These are phyloP conservation scores for Gymnopithys bicolor DNA, from an alignment of 2,797 vertebrate species.

Conservation along the genomic window DNA sequence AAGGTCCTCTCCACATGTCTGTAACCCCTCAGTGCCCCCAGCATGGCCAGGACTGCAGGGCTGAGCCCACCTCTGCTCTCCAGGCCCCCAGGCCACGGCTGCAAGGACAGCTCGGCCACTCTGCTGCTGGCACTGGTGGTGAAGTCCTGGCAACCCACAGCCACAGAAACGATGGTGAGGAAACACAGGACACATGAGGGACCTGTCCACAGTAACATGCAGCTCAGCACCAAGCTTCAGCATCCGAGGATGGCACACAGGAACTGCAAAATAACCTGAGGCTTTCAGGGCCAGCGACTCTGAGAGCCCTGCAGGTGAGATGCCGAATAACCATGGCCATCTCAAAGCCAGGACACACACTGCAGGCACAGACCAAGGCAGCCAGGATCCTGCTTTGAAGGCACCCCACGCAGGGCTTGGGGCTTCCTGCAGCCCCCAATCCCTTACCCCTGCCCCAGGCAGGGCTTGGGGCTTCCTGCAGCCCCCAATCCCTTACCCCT, in stretches of 20 bases:
- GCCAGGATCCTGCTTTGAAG: rapidly evolving
- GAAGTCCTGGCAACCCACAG: neutral
- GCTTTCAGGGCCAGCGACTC: neutral
- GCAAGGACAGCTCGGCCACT: neutral
- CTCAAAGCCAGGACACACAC: neutral
- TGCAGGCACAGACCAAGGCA: rapidly evolving
- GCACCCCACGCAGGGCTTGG: neutral
- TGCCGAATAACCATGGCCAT: rapidly evolving
- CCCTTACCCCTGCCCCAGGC: neutral
- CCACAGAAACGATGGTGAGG: neutral
- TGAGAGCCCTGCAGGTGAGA: neutral
- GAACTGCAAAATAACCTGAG: rapidly evolving
- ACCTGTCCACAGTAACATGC: neutral
- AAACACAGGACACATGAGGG: neutral
- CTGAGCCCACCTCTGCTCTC: neutral
- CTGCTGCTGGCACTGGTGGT: neutral
- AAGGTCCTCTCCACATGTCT: neutral
- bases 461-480: neutral
- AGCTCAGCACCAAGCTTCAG: neutral
- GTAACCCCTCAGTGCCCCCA: no score
- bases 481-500: neutral
- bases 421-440: neutral
- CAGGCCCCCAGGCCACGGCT: neutral
- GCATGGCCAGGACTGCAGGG: neutral
- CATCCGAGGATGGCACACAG: rapidly evolving